These are phyloP conservation scores for Drosophila setifemur DNA, from an alignment of 1,140 invertebrate genomes.

Conservation along the genomic window DNA sequence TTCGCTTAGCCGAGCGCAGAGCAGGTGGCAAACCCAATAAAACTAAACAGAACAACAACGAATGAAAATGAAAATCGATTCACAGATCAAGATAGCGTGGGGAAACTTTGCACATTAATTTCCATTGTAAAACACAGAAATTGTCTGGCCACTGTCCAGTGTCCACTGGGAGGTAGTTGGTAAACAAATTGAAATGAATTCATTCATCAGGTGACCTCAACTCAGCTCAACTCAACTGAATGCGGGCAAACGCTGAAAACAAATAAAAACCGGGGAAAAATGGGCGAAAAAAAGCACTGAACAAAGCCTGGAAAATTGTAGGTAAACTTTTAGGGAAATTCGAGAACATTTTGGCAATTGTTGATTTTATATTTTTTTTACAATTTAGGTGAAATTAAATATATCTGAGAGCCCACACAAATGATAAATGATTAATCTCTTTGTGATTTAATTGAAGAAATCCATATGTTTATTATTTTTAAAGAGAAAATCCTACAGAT, in stretches of 20 bases:
- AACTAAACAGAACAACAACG: not conserved
- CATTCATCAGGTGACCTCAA: constrained; percentile 46
- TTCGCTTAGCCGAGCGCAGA: constrained; percentile 21
- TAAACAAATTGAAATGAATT: constrained; percentile 46
- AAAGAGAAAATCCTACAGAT: too few relatives aligned
- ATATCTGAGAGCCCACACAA: too few relatives aligned
- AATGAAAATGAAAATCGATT: constrained; percentile 49
- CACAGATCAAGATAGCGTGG: constrained; percentile 6
- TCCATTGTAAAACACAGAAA: constrained; percentile 22
- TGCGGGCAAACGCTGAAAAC: not conserved
- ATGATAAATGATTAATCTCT: too few relatives aligned
- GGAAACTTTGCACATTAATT: constrained; percentile 34
- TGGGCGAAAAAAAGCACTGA: constrained; percentile 5
- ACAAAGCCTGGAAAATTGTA: constrained; percentile 5
- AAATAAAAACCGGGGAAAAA: constrained; percentile 4
- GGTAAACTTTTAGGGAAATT: too few relatives aligned
- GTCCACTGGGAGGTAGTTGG: constrained; percentile 1
- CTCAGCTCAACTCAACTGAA: too few relatives aligned
- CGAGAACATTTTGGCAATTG: too few relatives aligned
- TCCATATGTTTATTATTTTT: too few relatives aligned
- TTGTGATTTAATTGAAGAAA: too few relatives aligned
- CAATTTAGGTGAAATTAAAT: too few relatives aligned
- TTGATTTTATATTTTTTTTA: too few relatives aligned
- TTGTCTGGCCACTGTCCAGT: not conserved
- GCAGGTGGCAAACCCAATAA: constrained; percentile 18